Base-by-base conservation (phyloP, 2,113 vertebrate species). In the Stomatorhinus ivindoensis region DNA sequence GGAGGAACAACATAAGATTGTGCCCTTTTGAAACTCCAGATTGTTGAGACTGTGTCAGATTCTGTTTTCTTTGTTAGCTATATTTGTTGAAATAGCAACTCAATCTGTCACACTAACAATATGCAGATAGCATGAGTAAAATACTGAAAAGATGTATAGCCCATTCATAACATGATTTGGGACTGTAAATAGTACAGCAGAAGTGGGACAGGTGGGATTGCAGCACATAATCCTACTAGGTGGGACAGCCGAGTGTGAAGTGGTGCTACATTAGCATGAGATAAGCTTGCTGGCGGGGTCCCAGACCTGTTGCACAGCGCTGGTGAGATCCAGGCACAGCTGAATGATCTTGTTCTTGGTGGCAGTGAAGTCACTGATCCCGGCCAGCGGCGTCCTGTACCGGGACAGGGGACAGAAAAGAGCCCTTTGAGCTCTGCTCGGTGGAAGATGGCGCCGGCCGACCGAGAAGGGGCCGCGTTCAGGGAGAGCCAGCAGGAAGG, bases 291-390 rank as follows among this genome's bases (percentile, higher is more conserved):
- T 88, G 9, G 21, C 2, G 24, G 17, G 6, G 9, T 86, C 87
- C 89, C 95, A 93, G 89, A 99, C 98, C 98, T 99, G 98, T 93
- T 99, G 98, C 85, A 99, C 98, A 17, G 97, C 96, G 58, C 97
- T 98, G 83, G 98, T 99, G 89, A 99, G 95, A 91, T 99, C 98
- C 95, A 99, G 94, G 92, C 98, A 99, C 84, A 99, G 97, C 88
- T 98, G 98, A 93, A 99, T 98, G 94, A 99, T 98, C 92, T 95
- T 96, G 94, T 98, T 97, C 92, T 99, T 99, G 58, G 97, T 98
- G 88, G 96, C 91, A 5, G 97, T 96, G 93, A 98, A 97, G 93
- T 99, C 97, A 35, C 95, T 97, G 92, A 97, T 93, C 90, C 97
- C 97, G 31, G 97, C 96, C 93, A 97, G 96, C 0, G 97, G 97